These are phyloP conservation scores for Pteropus alecto DNA, from an alignment of 2,113 vertebrate species.

Conservation along the genomic window DNA sequence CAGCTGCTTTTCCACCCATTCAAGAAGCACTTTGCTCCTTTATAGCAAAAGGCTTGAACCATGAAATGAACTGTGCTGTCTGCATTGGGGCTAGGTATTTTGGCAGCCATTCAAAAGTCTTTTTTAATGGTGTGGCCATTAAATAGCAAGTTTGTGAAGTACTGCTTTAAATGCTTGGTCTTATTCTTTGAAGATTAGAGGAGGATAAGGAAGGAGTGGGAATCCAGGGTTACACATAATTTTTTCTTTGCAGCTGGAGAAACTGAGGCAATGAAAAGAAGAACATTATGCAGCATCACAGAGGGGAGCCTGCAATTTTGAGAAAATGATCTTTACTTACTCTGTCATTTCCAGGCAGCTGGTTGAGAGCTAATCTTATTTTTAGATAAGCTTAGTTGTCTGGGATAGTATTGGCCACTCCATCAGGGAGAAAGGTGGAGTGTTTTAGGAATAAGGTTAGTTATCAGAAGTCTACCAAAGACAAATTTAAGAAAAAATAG, in stretches of 20 bases:
- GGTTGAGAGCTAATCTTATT: conserved; percentile 33
- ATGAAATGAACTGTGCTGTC: not conserved
- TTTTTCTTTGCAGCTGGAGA: conserved; percentile 30
- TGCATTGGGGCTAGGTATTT: not conserved
- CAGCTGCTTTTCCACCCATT: not conserved
- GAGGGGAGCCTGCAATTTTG: conserved; percentile 11
- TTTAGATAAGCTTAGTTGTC: not conserved
- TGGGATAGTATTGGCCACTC: not conserved
- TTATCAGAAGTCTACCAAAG: not conserved
- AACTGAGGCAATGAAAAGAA: conserved; percentile 47
- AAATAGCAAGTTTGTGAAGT: not conserved
- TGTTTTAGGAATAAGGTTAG: not conserved
- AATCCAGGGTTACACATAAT: not conserved
- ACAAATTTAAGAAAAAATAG: not conserved
- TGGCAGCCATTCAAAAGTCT: not conserved
- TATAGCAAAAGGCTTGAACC: not conserved
- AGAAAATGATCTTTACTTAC: conserved; percentile 36
- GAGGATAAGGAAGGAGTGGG: not conserved
- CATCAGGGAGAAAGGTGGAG: not conserved
- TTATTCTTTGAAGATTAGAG: not conserved
- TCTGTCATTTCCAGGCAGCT: conserved; percentile 2
- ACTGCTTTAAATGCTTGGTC: not conserved
- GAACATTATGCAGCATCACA: not conserved
- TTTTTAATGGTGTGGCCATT: not conserved
- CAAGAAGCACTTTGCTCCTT: not conserved